Base-by-base conservation (phyloP, 2,888 invertebrate genomes). In the Smittia sp. region DNA sequence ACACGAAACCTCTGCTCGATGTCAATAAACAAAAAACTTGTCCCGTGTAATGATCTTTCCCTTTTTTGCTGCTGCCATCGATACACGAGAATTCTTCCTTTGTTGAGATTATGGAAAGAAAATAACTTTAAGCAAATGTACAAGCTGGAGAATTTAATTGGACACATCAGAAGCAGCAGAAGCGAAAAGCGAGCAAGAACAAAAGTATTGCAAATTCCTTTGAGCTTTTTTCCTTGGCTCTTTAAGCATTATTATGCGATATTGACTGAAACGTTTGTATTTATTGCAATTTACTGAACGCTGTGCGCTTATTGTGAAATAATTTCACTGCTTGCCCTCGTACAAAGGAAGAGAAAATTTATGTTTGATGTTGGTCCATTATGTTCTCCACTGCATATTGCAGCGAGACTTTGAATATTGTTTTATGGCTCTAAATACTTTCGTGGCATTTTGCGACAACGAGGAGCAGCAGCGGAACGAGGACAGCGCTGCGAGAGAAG, bases 351-450 rank as follows among this genome's bases (percentile, higher is more conserved):
- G 9, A 24, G 63, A 63, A 63, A 63, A 63, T 63, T 63, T 63
- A 63, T 63, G 63, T 63, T 63, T 27, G 63, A 63, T 63, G 32
- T 63, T 63, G 63, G 25, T 63, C 63, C 63, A 63, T 63, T 63
- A 27, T 63, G 63, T 24, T 27, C 9, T 7, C 58, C 9, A 11
- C 22, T 27, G 63, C 25, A 25, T 63, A 63, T 63, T 63, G 15
- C 20, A 27, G 22, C 20, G 25, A 58, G 46, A 46, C n/a, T 46
- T 46, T n/a, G 58, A 58, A 58, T 58, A 58, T 58, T 58, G 20
- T 58, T 58, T 20, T 58, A 58, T 18, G 18, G 58, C 18, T 58
- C 58, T 58, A 58, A 58, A 58, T 58, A 58, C 58, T 18, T 58
- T 22, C 20, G 52, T 46, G 18, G 11, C 20, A 20, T 13, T 15